Base-by-base conservation (phyloP, 2,797 vertebrate species). In the Pyrrhura leucotis region DNA sequence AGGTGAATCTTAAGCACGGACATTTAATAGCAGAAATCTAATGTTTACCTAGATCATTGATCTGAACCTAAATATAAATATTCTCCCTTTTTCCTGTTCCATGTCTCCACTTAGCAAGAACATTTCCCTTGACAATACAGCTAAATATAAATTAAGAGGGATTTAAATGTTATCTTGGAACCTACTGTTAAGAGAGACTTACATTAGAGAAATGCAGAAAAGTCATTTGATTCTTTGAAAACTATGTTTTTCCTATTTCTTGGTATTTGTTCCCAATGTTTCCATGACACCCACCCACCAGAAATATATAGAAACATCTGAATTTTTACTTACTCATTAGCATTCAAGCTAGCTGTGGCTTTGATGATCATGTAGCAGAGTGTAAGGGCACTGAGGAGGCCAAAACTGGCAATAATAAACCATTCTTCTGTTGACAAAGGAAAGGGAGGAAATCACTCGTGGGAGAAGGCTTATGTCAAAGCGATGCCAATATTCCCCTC, bases 321-420 rank as follows among this genome's bases (percentile, higher is more conserved):
- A 97, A 96, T 42, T 81, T 97, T 95, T 98, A 99, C 99, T 99
- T 98, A 99, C 99, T 98, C 98, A 84, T 97, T 96, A 96, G 97
- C 97, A 97, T 98, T 97, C 98, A 98, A 98, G 98, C 97, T 98
- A 97, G 98, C 98, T 90, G 98, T 99, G 97, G 98, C 99, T 98
- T 98, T 98, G 98, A 99, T 98, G 98, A 99, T 98, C 99, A 99
- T 99, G 98, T 99, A 99, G 98, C 98, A 99, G 97, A 99, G 98
- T 85, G 98, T 99, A 95, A 99, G 98, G 97, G 98, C 98, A 96
- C 98, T 99, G 98, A 99, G 98, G 95, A 99, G 98, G 95, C 98
- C 98, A 98, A 99, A 99, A 97, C 98, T 99, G 98, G 98, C 98
- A 98, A 99, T 99, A 98, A 99, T 99, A 98, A 99, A 99, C 98